Evolutionary conservation across 2,113 vertebrate genomes (phyloP).

Genomic region (Cephalopterus ornatus): DNA sequence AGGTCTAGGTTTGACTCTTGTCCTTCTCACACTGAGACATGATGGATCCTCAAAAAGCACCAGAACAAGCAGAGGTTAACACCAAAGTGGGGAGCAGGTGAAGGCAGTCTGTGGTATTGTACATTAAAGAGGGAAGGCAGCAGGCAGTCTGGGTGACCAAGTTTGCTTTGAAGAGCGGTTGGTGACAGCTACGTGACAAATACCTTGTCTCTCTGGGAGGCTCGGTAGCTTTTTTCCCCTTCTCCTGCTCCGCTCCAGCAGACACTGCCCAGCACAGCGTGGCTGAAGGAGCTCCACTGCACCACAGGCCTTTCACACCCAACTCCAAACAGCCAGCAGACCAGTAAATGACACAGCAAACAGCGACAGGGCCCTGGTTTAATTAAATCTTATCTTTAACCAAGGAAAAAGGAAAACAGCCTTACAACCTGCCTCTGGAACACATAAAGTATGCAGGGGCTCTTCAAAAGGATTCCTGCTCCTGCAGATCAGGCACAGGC

Average conservation of each 20-base stretch:
- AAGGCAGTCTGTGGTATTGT: background rate
- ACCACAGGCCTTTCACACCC: background rate
- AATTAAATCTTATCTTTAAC: background rate
- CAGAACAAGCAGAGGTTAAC: background rate
- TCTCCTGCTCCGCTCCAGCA: background rate
- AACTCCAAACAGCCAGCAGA: background rate
- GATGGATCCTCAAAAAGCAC: background rate
- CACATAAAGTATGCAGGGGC: background rate
- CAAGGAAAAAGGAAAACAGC: background rate
- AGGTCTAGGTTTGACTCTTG: background rate
- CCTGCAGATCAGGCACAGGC: background rate
- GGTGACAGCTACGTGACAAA: background rate
- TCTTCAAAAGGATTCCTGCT: background rate
- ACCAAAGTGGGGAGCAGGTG: accelerated
- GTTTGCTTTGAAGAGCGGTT: background rate
- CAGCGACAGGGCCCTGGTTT: background rate
- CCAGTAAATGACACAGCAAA: background rate
- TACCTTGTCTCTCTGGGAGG: background rate
- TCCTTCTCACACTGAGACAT: background rate
- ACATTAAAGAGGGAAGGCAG: background rate
- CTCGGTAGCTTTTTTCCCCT: background rate
- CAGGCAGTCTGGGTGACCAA: background rate
- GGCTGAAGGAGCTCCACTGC: background rate
- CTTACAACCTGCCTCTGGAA: background rate
- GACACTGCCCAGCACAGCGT: background rate